A percentile compares a stretch with the other conserved stretches of the same genome.
Conservation (phyloP, 2,888 invertebrate species). For the Cantharis nigra region DNA sequence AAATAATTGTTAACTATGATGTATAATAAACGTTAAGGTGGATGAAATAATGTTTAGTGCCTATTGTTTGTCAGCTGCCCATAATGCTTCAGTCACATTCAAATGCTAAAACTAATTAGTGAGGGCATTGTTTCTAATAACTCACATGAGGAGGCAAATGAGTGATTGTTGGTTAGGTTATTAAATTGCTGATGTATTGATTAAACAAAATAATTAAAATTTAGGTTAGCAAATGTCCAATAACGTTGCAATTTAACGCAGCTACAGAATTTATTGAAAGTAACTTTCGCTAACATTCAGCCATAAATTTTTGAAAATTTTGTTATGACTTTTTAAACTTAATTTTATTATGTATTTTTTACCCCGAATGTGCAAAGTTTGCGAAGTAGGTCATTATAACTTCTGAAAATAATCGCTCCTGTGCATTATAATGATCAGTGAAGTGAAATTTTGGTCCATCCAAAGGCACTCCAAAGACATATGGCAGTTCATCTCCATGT, state of each 20-base stretch:
- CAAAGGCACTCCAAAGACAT: conserved; percentile 84
- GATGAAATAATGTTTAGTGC: conserved; percentile 9
- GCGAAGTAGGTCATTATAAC: conserved; percentile 88
- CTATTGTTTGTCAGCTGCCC: conserved; percentile 10
- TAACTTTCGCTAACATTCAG: background rate
- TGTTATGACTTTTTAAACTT: background rate
- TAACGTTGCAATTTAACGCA: conserved; percentile 2
- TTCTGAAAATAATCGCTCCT: conserved; percentile 82
- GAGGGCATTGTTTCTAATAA: conserved; percentile 20
- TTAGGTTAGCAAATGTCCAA: conserved; percentile 2
- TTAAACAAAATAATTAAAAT: conserved; percentile 13
- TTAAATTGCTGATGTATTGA: conserved; percentile 9
- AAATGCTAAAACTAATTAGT: conserved; percentile 20
- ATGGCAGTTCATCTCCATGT: conserved; percentile 86
- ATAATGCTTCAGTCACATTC: conserved; percentile 8
- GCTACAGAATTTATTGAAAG: background rate
- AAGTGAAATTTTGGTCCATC: conserved; percentile 69
- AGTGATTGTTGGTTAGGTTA: conserved; percentile 17
- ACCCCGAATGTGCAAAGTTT: conserved; percentile 91
- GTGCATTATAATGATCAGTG: conserved; percentile 72
- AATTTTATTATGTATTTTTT: conserved; percentile 49
- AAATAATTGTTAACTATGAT: background rate
- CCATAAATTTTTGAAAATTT: conserved; percentile 10
- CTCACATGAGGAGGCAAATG: conserved; percentile 19
- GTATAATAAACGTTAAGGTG: background rate